Evolutionary conservation across 2,113 vertebrate genomes (phyloP).

Genomic region (Coptodon rendalli): DNA sequence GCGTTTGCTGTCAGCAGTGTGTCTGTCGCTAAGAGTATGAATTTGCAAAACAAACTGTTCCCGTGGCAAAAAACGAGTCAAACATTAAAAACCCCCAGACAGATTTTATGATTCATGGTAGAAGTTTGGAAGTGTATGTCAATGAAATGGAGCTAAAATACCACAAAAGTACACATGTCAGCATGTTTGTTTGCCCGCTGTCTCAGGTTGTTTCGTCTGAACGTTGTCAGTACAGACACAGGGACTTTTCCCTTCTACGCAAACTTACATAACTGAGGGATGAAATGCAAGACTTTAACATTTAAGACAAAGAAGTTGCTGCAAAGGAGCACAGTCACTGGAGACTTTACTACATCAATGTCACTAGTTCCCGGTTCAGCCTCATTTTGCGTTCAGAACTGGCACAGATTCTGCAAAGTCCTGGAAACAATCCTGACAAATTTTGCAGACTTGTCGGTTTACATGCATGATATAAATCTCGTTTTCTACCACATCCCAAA

Average conservation of each 20-base stretch:
- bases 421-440: neutral
- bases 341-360: fast-evolving
- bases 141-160: neutral
- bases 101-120: neutral
- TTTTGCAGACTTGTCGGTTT: neutral
- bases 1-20: slow-evolving; percentile 29
- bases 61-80: neutral
- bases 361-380: neutral
- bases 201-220: slow-evolving; percentile 4
- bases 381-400: neutral
- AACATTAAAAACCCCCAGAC: neutral
- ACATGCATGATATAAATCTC: neutral
- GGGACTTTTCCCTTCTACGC: neutral
- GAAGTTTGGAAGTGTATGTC: neutral
- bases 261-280: neutral
- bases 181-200: neutral
- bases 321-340: neutral
- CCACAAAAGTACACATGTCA: neutral
- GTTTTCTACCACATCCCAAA: neutral
- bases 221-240: fast-evolving
- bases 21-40: slow-evolving; percentile 4
- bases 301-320: neutral
- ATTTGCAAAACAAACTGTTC: neutral
- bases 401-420: neutral
- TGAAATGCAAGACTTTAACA: neutral